Evolutionary conservation across 2,888 invertebrate genomes (phyloP), one percentile per base, ranked within the genome.

Genomic region (Serrognathus titanus): DNA sequence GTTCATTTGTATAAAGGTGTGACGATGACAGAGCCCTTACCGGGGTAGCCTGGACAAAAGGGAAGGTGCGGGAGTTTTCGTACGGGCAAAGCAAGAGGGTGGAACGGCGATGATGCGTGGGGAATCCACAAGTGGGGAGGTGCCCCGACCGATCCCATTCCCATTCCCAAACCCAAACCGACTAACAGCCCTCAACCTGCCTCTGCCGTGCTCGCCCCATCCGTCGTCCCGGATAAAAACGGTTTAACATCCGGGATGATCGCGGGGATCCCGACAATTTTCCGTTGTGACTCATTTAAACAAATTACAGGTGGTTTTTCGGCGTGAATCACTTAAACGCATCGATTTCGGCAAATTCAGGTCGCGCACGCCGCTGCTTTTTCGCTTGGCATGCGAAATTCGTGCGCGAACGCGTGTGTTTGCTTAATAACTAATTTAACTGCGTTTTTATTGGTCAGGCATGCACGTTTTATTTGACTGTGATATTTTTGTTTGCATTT

Each of bases 41-140:
- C 43, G 13, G 16, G 10, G 43, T n/a, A 3, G 20, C 13, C 13
- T 43, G 43, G 43, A 43, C 24, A 43, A 43, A 43, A 20, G 46
- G 9, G 46, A 40, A 43, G 43, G 35, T 51, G 55, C 35, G 38
- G 40, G 48, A 41, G 51, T 47, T 51, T 55, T 31, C 24, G 52
- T 53, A 61, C 61, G 57, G 48, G 24, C 24, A 31, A 55, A 61
- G 61, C 62, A 56, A 51, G 51, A 58, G 63, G 55, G 60, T 62
- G 62, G 62, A 60, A 55, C 60, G 63, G 64, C 64, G 58, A 58
- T 55, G 68, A 67, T 62, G 66, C 66, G 65, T 63, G 57, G 59
- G 66, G 64, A 68, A 67, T 67, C 68, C 64, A 68, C 68, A 67
- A 66, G 66, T 68, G 66, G 63, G 64, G 46, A 46, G 45, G 48